Base-by-base conservation (phyloP, 2,888 invertebrate species). In the Macrophya alboannulata region DNA sequence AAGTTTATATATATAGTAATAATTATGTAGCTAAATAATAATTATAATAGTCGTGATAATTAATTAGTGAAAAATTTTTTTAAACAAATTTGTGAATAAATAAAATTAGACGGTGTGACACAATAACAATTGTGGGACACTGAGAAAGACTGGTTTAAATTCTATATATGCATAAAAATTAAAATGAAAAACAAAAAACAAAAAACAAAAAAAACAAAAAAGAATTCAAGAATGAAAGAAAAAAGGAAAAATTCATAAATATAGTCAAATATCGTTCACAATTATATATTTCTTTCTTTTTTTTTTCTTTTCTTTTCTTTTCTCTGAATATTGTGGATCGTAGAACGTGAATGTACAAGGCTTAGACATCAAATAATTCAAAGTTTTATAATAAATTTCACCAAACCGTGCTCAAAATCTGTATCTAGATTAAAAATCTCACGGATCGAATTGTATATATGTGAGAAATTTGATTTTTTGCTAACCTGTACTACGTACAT, bases 111-210 rank as follows among this genome's bases (percentile, higher is more conserved):
- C 43, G 9, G 71, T 72, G 43, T 72, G 55, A 55, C 45, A 31
- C 31, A 48, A 48, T 31, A 31, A 31, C 3, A 40, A 71, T 71
- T 40, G n/a, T 40, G 15, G n/a, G 72, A 76, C 76, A 31, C 76
- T n/a, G 40, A 76, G 48, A 51, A 76, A 76, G 76, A 76, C 76
- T 76, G 76, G 15, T n/a, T 76, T 37, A 71, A 71, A 71, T 71
- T 17, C 17, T 71, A 5, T 40, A 62, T 4, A 62, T n/a, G 17
- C n/a, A n/a, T n/a, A n/a, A n/a, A 48, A 10, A 48, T 31, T 2
- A 31, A 2, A 31, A 31, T 31, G 31, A 31, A 31, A 31, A 31
- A n/a, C n/a, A n/a, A 51, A 51, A 51, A 51, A 17, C 17, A 17
- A 8, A 45, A 6, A 8, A 48, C 12, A 10, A 4, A 15, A 48